Base-by-base conservation (phyloP, 2,113 vertebrate species). In the Prunella himalayana region DNA sequence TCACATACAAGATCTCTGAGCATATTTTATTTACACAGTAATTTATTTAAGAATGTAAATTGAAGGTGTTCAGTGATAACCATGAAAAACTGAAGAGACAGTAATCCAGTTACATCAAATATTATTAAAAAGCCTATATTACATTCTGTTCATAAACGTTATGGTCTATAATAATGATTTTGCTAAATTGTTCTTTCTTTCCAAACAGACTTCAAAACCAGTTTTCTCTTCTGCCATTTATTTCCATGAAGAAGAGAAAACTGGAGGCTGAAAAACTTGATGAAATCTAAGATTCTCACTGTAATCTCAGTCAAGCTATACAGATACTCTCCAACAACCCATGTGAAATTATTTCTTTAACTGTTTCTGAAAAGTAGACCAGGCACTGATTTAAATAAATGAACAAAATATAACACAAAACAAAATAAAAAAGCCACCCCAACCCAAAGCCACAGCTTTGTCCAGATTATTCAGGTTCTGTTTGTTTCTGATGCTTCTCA, bases 41-140 rank as follows among this genome's bases (percentile, higher is more conserved):
- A 94, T 95, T 97, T 95, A 97, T 96, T 98, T 95, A 95, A 97
- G 94, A 97, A 82, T 66, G 70, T 90, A 83, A 93, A 59, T 63
- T 70, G 82, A 86, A 93, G 72, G 68, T 94, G 80, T 92, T 92
- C 88, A 92, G 65, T 72, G 88, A 47, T 91, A 93, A 80, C 72
- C 85, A 47, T 92, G 65, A 90, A 68, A 57, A 51, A 90, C 45
- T 19, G 35, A 82, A 90, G 78, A 75, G 59, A 60, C 73, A 63
- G 66, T 86, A 37, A 81, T 49, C 66, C 60, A 60, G 21, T 45
- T 81, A 50, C 22, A 4, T 92, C 59, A 92, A 73, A 63, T 83
- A 78, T 59, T 92, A 75, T 86, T 88, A 75, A 96, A 95, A 94
- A 83, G 6, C 25, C 68, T 75, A 28, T 77, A 33, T 75, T 90